Percentiles rank a stretch among this genome's conserved stretches.
phyloP scores from a whole-genome alignment of 2,113 vertebrate genomes.

The Paraplagusia blochii region DNA sequence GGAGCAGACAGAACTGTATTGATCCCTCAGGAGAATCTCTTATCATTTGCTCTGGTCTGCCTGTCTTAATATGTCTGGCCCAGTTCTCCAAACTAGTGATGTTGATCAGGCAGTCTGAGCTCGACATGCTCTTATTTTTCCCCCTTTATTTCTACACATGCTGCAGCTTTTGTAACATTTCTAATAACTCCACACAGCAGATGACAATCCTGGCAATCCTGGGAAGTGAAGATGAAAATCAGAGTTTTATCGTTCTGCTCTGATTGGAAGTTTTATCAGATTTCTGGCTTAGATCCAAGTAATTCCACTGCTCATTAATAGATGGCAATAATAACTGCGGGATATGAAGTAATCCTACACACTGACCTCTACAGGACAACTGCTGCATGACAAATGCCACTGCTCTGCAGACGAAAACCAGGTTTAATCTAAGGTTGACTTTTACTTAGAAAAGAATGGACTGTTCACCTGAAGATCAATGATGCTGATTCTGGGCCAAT shows the following conservation, averaged over 20 bases:
- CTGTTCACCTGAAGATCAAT: constrained; percentile 14
- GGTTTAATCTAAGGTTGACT: too few relatives aligned
- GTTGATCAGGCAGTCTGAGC: too few relatives aligned
- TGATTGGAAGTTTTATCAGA: constrained; percentile 55
- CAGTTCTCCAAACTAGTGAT: too few relatives aligned
- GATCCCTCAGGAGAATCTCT: too few relatives aligned
- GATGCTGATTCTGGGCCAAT: constrained; percentile 2
- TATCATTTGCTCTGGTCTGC: neutral
- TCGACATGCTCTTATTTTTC: too few relatives aligned
- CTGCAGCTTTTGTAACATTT: constrained; percentile 5
- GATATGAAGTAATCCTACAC: constrained; percentile 11
- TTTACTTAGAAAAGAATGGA: too few relatives aligned
- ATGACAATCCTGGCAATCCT: constrained; percentile 58
- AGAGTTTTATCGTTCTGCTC: constrained; percentile 54
- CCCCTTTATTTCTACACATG: too few relatives aligned
- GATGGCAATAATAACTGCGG: constrained; percentile 54
- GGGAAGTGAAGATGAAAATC: constrained; percentile 25
- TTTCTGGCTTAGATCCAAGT: constrained; percentile 67
- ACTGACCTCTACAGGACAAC: constrained; percentile 49
- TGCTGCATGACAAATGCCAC: constrained; percentile 20
- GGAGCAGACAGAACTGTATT: too few relatives aligned
- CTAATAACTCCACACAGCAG: constrained; percentile 25
- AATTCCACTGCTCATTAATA: constrained; percentile 53
- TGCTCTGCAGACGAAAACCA: too few relatives aligned
- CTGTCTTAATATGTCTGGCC: constrained; percentile 7